A percentile compares a stretch with the other conserved stretches of the same genome.
These are phyloP conservation scores for Labroides dimidiatus DNA, from an alignment of 2,797 vertebrate genomes.

Conservation along the genomic window DNA sequence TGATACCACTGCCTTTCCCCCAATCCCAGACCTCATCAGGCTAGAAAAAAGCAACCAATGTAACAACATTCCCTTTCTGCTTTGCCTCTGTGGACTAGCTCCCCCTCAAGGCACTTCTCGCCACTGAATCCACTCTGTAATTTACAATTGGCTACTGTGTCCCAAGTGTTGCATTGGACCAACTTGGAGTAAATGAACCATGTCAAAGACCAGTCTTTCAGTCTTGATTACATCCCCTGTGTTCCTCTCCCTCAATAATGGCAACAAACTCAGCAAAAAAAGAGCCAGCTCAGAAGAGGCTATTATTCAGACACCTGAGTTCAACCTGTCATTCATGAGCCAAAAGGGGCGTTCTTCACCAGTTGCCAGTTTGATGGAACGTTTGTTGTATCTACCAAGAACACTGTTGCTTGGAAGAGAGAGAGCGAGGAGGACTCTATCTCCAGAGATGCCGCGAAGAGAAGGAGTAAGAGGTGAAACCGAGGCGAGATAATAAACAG, in stretches of 20 bases:
- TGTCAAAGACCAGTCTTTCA: constrained; percentile 69
- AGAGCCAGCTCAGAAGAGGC: constrained; percentile 27
- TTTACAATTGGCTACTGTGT: constrained; percentile 77
- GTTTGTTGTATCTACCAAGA: constrained; percentile 50
- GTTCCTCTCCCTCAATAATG: constrained; percentile 24
- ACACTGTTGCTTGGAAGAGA: constrained; percentile 40
- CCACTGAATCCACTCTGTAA: constrained; percentile 69
- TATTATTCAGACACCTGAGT: constrained; percentile 63
- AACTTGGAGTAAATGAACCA: constrained; percentile 73
- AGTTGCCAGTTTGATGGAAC: constrained; percentile 59
- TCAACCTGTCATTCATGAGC: constrained; percentile 23
- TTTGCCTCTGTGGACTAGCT: constrained; percentile 42
- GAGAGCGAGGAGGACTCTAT: constrained; percentile 49
- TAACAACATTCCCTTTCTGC: constrained; percentile 58
- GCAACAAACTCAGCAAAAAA: constrained; percentile 54
- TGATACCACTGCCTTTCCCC: constrained; percentile 68
- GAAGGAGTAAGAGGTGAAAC: constrained; percentile 75
- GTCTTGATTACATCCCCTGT: constrained; percentile 63
- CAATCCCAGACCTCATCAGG: constrained; percentile 78
- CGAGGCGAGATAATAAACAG: constrained; percentile 75
- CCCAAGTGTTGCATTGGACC: constrained; percentile 71
- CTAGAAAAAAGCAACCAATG: constrained; percentile 53
- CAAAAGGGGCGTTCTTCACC: constrained; percentile 41
- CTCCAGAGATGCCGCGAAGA: constrained; percentile 52
- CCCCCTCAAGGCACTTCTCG: constrained; percentile 67